These are phyloP conservation scores for Panulirus ornatus DNA, from an alignment of 1,140 invertebrate genomes.

Conservation along the genomic window DNA sequence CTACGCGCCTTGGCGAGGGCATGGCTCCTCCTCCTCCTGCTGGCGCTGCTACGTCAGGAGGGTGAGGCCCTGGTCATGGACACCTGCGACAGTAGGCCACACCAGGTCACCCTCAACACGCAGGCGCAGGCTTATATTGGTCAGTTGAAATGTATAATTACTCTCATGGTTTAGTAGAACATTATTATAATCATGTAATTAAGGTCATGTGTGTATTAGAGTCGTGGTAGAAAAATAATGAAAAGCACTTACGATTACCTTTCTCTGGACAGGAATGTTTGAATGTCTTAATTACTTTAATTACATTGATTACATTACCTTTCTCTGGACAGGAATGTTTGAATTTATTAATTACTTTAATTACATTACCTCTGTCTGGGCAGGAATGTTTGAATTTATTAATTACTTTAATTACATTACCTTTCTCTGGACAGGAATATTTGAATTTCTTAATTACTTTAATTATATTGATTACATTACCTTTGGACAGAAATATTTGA, in stretches of 20 bases:
- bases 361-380: not conserved
- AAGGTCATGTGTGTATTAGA: not conserved
- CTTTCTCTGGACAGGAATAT: too few species aligned
- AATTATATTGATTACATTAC: not conserved
- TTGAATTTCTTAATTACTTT: not conserved
- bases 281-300: not conserved
- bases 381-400: not conserved
- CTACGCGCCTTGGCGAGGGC: too few species aligned
- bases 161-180: not conserved
- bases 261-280: not conserved
- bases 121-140: constrained; percentile 52
- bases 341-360: not conserved
- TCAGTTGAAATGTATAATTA: not conserved
- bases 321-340: not conserved
- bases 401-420: not conserved
- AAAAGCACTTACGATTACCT: not conserved
- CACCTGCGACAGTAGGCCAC: constrained; percentile 38
- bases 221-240: not conserved
- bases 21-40: constrained; percentile 9
- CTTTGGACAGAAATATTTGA: not conserved
- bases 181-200: not conserved
- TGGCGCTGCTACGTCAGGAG: not conserved
- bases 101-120: constrained; percentile 51
- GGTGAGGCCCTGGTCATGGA: constrained; percentile 22
- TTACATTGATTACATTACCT: not conserved